phyloP scores from a whole-genome alignment of 2,113 vertebrate species.

The Hassar affinis region DNA sequence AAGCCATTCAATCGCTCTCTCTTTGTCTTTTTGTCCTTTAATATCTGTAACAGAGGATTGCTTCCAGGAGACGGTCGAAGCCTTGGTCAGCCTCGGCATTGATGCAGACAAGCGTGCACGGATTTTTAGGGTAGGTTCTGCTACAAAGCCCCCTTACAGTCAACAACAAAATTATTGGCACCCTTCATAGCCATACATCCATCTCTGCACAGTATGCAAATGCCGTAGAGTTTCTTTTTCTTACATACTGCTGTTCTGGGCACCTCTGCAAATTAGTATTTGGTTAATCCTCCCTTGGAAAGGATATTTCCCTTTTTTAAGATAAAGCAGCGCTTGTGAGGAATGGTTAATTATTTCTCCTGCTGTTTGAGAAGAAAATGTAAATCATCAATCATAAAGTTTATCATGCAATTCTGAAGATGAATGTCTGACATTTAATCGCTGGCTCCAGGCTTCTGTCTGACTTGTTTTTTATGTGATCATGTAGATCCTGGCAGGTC shows the following conservation, averaged over 20 bases:
- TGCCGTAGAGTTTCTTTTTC: neutral
- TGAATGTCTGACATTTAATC: neutral
- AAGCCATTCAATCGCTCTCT: neutral
- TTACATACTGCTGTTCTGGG: neutral
- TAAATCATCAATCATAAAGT: neutral
- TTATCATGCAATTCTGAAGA: neutral
- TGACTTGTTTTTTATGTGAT: constrained; percentile 29
- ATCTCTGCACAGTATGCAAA: too few species aligned
- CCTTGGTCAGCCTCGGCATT: constrained; percentile 90
- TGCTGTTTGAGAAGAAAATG: neutral
- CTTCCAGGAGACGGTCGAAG: constrained; percentile 84
- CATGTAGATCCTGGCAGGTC: constrained; percentile 80
- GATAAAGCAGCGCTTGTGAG: neutral
- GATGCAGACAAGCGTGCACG: constrained; percentile 73
- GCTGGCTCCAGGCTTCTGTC: neutral
- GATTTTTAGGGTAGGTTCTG: constrained; percentile 84
- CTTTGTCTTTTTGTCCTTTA: neutral
- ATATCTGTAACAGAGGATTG: constrained; percentile 82
- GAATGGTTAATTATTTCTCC: neutral
- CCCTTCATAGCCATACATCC: neutral
- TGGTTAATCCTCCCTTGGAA: neutral
- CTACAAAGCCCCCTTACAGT: neutral
- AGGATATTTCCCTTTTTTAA: neutral
- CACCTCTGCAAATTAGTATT: neutral
- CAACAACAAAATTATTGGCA: neutral